A percentile compares a stretch with the other conserved stretches of the same genome.
phyloP scores from a whole-genome alignment of 2,888 invertebrate genomes.

The Crossocerus cetratus region DNA sequence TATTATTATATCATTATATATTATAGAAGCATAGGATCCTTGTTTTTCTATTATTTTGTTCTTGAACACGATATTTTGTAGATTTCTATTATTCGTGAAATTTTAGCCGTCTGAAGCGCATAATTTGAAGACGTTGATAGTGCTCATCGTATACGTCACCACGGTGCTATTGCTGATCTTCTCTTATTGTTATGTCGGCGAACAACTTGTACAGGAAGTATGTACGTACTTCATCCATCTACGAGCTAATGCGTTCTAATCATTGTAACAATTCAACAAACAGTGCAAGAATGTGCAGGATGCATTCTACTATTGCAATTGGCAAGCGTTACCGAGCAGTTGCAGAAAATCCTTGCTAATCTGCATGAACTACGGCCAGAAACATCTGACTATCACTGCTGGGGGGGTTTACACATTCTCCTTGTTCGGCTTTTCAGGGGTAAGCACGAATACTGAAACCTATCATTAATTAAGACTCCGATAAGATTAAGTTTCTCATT shows the following conservation, averaged over 20 bases:
- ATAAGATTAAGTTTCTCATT: neutral
- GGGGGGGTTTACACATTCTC: neutral
- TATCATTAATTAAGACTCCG: neutral
- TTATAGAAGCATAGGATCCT: too few species aligned
- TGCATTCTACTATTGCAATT: slow-evolving; percentile 17
- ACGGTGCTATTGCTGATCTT: slow-evolving; percentile 13
- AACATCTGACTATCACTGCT: neutral
- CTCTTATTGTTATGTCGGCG: slow-evolving; percentile 34
- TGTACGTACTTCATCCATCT: neutral
- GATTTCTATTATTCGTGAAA: too few species aligned
- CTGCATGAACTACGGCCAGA: neutral
- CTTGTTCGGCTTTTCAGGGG: neutral
- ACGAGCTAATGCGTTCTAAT: neutral
- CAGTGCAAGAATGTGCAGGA: slow-evolving; percentile 13
- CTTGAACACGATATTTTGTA: too few species aligned
- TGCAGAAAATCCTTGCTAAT: neutral
- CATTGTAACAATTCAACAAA: neutral
- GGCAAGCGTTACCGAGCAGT: neutral
- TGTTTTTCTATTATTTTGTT: too few species aligned
- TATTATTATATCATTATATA: too few species aligned
- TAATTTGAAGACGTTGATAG: neutral
- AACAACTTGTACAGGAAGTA: slow-evolving; percentile 21
- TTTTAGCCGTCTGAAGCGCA: neutral
- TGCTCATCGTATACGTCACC: neutral
- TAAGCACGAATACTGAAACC: neutral